Percentiles rank a stretch among this genome's conserved stretches.
phyloP scores from a whole-genome alignment of 2,888 invertebrate genomes.

The Parapristionchus giblindavisi region DNA sequence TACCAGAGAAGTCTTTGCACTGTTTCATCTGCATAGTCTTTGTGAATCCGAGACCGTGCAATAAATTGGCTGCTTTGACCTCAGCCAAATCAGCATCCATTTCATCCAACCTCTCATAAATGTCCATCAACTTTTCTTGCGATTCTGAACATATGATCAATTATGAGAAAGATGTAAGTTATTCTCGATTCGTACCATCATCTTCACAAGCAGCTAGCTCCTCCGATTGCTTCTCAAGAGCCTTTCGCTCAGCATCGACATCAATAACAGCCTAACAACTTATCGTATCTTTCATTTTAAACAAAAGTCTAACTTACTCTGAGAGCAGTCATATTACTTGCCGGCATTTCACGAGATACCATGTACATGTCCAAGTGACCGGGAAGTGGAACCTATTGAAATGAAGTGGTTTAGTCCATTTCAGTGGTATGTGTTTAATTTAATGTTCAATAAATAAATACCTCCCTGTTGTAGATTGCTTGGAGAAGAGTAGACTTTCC shows the following conservation, averaged over 20 bases:
- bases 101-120: conserved; percentile 96
- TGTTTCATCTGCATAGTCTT: conserved; percentile 76
- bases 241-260: conserved; percentile 90
- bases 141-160: conserved; percentile 76
- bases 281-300: background rate
- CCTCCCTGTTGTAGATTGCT: conserved; percentile 86
- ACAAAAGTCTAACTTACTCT: conserved; percentile 39
- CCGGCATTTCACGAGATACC: conserved; percentile 87
- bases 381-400: conserved; percentile 83
- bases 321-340: conserved; percentile 94
- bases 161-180: background rate
- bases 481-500: conserved; percentile 92
- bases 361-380: conserved; percentile 97
- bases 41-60: conserved; percentile 95
- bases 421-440: background rate
- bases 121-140: conserved; percentile 94
- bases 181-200: conserved; percentile 77
- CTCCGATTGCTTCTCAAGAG: conserved; percentile 91
- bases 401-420: background rate
- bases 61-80: conserved; percentile 89
- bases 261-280: conserved; percentile 89
- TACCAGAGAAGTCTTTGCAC: conserved; percentile 78
- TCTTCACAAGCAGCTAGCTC: conserved; percentile 84
- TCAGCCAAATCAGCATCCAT: conserved; percentile 94
- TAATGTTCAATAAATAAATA: background rate